Evolutionary conservation across 2,113 vertebrate genomes (phyloP).

Genomic region (Tragulus kanchil): DNA sequence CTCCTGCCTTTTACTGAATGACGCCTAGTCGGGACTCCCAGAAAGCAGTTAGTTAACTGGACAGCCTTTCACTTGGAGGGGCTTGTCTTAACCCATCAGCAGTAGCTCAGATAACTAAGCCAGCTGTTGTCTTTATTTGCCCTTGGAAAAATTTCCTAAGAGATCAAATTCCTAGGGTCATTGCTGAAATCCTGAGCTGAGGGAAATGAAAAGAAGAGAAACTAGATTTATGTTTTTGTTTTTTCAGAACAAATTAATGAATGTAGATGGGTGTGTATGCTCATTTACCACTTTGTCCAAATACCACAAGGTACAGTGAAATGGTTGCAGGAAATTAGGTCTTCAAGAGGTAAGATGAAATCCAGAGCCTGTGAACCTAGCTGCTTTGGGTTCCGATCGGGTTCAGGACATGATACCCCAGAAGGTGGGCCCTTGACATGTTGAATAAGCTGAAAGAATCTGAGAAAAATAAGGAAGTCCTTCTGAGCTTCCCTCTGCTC

Average conservation of each 20-base stretch:
- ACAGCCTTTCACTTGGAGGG: not conserved
- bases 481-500: not conserved
- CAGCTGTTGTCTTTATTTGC: not conserved
- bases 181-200: not conserved
- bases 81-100: accelerated
- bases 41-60: not conserved
- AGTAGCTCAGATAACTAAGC: not conserved
- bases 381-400: not conserved
- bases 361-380: not conserved
- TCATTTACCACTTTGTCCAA: not conserved
- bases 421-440: not conserved
- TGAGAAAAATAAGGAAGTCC: not conserved
- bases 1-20: conserved; percentile 77
- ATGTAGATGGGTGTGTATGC: accelerated
- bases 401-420: not conserved
- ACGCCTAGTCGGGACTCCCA: conserved; percentile 63
- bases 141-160: not conserved
- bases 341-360: not conserved
- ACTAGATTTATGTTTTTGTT: not conserved
- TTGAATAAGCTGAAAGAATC: not conserved
- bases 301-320: not conserved
- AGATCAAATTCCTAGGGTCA: not conserved
- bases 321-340: not conserved
- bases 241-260: not conserved
- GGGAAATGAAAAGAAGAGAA: not conserved